Conservation (phyloP, 2,888 invertebrate species). For the Zaprionus obscuricornis region DNA sequence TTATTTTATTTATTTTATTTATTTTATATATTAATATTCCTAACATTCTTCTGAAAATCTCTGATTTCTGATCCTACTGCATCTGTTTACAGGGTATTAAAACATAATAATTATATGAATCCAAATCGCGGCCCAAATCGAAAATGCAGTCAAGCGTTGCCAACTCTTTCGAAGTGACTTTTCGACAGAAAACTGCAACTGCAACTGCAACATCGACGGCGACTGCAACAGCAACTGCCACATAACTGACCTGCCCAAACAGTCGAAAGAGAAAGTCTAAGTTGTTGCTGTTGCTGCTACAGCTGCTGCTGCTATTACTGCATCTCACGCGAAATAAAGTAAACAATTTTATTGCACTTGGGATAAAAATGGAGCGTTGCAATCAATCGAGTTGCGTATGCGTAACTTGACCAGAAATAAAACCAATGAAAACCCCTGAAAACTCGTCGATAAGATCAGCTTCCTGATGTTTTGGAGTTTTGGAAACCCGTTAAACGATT, state of each 20-base stretch:
- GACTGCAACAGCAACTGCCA: constrained; percentile 16
- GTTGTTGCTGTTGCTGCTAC: constrained; percentile 28
- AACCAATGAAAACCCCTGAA: too few species aligned
- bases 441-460: constrained; percentile 44
- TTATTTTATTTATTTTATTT: too few species aligned
- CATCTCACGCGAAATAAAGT: constrained; percentile 46
- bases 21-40: too few species aligned
- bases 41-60: too few species aligned
- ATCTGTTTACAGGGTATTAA: constrained; percentile 39
- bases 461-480: constrained; percentile 44
- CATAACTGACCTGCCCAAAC: constrained; percentile 71
- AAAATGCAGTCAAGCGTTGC: constrained; percentile 69
- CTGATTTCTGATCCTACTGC: too few species aligned
- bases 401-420: too few species aligned
- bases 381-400: constrained; percentile 46
- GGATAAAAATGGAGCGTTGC: constrained; percentile 35
- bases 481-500: constrained; percentile 26
- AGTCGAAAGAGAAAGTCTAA: constrained; percentile 67
- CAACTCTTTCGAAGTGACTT: constrained; percentile 25
- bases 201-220: background rate
- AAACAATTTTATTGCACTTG: constrained; percentile 57
- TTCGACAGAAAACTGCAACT: too few species aligned
- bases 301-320: constrained; percentile 17
- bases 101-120: constrained; percentile 62
- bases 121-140: constrained; percentile 58